Conservation (phyloP, 2,888 invertebrate genomes). For the Acrobasis suavella region DNA sequence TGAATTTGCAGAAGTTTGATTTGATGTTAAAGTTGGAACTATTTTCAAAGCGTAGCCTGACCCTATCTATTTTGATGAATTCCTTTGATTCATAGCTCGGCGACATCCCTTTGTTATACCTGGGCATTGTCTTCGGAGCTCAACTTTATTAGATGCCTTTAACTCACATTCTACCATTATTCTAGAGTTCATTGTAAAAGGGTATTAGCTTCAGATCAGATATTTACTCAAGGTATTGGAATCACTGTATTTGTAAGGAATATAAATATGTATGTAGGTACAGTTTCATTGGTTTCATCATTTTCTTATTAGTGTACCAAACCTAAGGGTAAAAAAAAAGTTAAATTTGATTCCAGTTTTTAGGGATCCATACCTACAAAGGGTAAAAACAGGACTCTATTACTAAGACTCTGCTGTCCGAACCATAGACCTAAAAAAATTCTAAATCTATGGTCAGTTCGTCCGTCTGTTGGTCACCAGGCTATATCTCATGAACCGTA, state of each 20-base stretch:
- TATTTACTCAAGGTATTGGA: not conserved
- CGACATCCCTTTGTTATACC: slow-evolving; percentile 22
- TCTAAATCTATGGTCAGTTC: too few relatives aligned
- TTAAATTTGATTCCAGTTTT: too few relatives aligned
- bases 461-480: too few relatives aligned
- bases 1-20: slow-evolving; percentile 30
- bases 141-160: slow-evolving; percentile 17
- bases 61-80: slow-evolving; percentile 23
- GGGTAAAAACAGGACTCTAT: too few relatives aligned
- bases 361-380: too few relatives aligned
- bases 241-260: not conserved
- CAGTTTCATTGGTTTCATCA: too few relatives aligned
- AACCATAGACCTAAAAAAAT: too few relatives aligned
- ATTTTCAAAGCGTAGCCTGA: slow-evolving; percentile 21
- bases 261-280: too few relatives aligned
- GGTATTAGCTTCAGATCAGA: slow-evolving; percentile 13
- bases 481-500: too few relatives aligned
- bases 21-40: slow-evolving; percentile 21
- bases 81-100: slow-evolving; percentile 22
- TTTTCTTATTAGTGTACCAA: too few relatives aligned
- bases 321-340: too few relatives aligned
- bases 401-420: too few relatives aligned
- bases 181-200: slow-evolving; percentile 19
- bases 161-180: slow-evolving; percentile 15
- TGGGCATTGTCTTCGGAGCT: slow-evolving; percentile 19